Evolutionary conservation across 2,888 invertebrate species (phyloP), one percentile per base, ranked within the genome.

Genomic region (Eupithecia abbreviata): DNA sequence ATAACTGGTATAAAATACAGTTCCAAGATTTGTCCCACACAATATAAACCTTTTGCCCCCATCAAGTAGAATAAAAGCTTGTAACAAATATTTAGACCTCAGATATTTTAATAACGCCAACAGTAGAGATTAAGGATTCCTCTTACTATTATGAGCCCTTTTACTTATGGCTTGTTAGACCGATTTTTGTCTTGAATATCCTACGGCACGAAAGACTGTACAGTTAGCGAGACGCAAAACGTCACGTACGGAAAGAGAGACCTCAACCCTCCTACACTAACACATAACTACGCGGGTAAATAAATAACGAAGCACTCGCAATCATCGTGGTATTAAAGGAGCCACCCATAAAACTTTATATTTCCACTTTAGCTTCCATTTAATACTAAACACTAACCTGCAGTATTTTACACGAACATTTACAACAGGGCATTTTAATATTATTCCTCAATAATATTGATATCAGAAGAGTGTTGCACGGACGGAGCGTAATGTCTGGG

Each of bases 331-430:
- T 18, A 18, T 30, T 30, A 18, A 18, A 18, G 18, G 58, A 10
- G 9, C 18, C 58, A 18, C 58, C 5, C 18, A n/a, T 55, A n/a
- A 55, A 55, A 55, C 55, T 55, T 18, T 0, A 55, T 55, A 55
- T 51, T 15, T 51, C 6, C 58, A 58, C 58, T 58, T 58, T 18
- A 30, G 18, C 47, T 47, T 47, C 47, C 51, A 15, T 15, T 51
- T n/a, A n/a, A 55, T 4, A 6, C 15, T 55, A n/a, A 18, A 7
- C 67, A 67, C 67, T n/a, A 45, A 67, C 67, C 67, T 67, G 67
- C 43, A 9, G 45, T 10, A 67, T 43, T 67, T 18, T 67, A 10
- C 45, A 67, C 9, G 45, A 42, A 66, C 42, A 67, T 66, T 66
- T 66, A n/a, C 67, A 67, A 10, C n/a, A 45, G 10, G n/a, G 6